Evolutionary conservation across 64 coral and sea anemone species (phyloP), one percentile per base, ranked within the genome.

Genomic region (Pocillopora damicornis): DNA sequence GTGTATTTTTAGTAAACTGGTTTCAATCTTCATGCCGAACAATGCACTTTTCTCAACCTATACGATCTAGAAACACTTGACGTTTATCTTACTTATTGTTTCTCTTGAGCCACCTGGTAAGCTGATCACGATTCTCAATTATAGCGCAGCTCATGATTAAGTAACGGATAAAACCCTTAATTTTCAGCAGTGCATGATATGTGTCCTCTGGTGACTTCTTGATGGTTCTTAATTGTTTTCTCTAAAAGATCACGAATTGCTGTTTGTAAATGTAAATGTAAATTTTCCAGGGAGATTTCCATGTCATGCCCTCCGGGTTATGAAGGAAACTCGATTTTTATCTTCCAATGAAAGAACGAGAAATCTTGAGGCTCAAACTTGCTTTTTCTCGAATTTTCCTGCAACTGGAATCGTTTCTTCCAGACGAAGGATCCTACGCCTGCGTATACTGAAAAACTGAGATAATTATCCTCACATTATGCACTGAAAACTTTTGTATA

Each of bases 221-320:
- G 42, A 71, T 57, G 8, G 37, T 20, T 77, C 57, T 77, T 58
- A 20, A 77, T 77, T 77, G 35, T 77, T 77, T 77, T 77, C 37
- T 77, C 4, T 37, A 77, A 77, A 57, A 9, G 37, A 58, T 20
- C 57, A 20, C 8, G 9, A 6, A 56, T 14, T 77, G 13, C 22
- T 20, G 7, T 5, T 38, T 51, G 75, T 77, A 56, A 77, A 77
- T 25, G 17, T 68, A 17, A 68, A 68, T 22, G 67, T 11, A n/a
- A 71, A 23, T 25, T 25, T 23, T 51, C 42, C 42, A 0, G 42
- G 7, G 42, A 51, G 42, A 51, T 51, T 51, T 51, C 42, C 42
- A 51, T 51, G 42, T 51, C 7, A 51, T 51, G 42, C 3, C 42
- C 42, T 51, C 42, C 42, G 7, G 7, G 1, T 51, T 51, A 51